A percentile compares a stretch with the other conserved stretches of the same genome.
Evolutionary conservation across 2,113 vertebrate species (phyloP).

Genomic region (Rhagologus leucostigma): DNA sequence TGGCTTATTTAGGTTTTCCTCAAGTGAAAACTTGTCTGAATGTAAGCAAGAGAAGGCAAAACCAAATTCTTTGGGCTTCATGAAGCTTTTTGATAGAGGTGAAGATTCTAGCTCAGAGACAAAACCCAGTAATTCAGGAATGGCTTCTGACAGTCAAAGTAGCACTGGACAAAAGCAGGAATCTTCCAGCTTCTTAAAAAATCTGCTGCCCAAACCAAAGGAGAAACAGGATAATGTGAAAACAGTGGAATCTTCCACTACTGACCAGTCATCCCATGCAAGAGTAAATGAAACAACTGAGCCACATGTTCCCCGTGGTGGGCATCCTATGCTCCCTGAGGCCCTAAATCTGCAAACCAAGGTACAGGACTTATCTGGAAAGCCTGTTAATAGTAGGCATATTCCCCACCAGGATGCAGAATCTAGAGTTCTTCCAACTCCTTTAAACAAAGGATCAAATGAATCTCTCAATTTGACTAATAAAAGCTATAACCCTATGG

Average conservation of each 20-base stretch:
- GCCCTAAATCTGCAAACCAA: constrained; percentile 11
- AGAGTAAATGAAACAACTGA: not conserved
- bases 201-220: constrained; percentile 43
- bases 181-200: constrained; percentile 43
- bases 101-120: not conserved
- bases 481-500: not conserved
- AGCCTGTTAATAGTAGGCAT: not conserved
- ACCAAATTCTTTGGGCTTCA: constrained; percentile 31
- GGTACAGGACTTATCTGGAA: constrained; percentile 40
- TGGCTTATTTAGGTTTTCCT: constrained; percentile 66
- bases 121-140: not conserved
- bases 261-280: not conserved
- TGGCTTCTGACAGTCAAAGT: constrained; percentile 7
- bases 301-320: not conserved
- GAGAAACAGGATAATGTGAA: constrained; percentile 42
- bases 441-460: constrained; percentile 21
- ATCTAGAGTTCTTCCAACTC: not conserved
- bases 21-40: constrained; percentile 61
- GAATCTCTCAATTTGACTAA: constrained; percentile 34
- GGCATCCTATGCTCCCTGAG: not conserved
- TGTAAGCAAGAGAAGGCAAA: constrained; percentile 56
- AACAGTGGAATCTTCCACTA: not conserved
- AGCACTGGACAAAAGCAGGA: constrained; percentile 41
- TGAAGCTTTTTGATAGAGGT: constrained; percentile 52
- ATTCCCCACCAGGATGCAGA: not conserved